Base-by-base conservation (phyloP, 92 coral and sea anemone genomes). In the Isaurus tuberculatus region DNA sequence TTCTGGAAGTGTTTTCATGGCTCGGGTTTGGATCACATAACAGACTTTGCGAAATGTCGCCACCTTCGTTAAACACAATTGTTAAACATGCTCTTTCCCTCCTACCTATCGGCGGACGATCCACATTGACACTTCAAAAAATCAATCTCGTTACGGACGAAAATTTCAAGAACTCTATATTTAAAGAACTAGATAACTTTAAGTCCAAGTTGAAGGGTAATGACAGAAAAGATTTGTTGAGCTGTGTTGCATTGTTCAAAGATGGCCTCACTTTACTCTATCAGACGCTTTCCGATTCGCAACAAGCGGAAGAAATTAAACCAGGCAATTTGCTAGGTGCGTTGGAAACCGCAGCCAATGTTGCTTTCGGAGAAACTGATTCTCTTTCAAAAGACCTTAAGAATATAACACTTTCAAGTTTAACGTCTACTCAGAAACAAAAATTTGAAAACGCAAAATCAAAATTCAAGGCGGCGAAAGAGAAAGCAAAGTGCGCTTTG, bases 151-250 rank as follows among this genome's bases (percentile, higher is more conserved):
- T 33, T 25, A 36, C 70, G 20, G 82, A 77, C 42, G 51, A 77
- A 5, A 53, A 77, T 32, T 77, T 77, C 49, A 77, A 58, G 36
- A 60, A 37, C 82, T 34, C 49, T 34, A 77, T 77, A 22, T 58
- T 55, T 40, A 31, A 22, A 3, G 82, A 77, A 64, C 20, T 77
- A 48, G 82, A 77, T 14, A 31, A 77, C 10, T 19, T 77, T 5
- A 77, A 77, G 34, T 77, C 82, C 70, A 77, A 57, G 70, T 34
- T 77, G 29, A 65, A 65, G 20, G 82, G 82, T 40, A 58, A 25
- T 32, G 82, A 77, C 7, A 58, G 82, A 58, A 77, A 77, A 57
- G 82, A 8, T 22, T 30, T 77, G 31, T 60, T 58, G 2, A 57
- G 20, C 1, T n/a, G 82, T 23, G 33, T 77, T 27, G 58, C 28